These are phyloP conservation scores for Pseudotriccus pelzelni DNA, from an alignment of 2,797 vertebrate genomes.

Conservation along the genomic window DNA sequence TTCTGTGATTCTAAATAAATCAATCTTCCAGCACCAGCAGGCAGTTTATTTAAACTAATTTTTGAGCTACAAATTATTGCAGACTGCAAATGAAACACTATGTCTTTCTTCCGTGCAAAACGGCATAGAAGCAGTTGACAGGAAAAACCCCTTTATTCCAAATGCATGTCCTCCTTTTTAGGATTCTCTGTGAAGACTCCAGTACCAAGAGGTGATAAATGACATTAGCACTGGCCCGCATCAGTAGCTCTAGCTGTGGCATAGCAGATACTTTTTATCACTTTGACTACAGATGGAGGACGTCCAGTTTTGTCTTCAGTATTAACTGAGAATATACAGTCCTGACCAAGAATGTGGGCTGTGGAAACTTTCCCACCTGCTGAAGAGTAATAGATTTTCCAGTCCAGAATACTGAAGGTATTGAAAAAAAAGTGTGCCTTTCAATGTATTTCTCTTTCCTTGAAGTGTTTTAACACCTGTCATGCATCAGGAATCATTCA, in stretches of 20 bases:
- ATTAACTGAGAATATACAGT: not conserved
- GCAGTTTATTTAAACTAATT: not conserved
- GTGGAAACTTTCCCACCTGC: not conserved
- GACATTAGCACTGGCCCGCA: not conserved
- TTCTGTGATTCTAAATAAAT: not conserved
- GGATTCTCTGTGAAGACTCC: not conserved
- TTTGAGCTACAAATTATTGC: not conserved
- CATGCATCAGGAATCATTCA: not conserved
- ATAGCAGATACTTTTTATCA: not conserved
- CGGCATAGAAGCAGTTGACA: not conserved
- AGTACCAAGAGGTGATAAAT: not conserved
- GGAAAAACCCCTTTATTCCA: not conserved
- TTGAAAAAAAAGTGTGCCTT: not conserved
- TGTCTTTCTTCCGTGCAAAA: not conserved
- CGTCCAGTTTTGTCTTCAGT: not conserved
- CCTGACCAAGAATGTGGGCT: not conserved
- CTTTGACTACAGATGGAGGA: slow-evolving; percentile 25
- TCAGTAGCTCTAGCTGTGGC: not conserved
- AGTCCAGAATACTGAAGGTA: not conserved
- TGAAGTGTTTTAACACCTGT: slow-evolving; percentile 15
- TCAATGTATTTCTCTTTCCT: not conserved
- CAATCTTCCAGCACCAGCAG: not conserved
- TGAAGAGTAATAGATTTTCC: slow-evolving; percentile 16
- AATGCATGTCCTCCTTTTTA: not conserved
- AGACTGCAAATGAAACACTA: not conserved